A percentile compares a stretch with the other conserved stretches of the same genome.
phyloP scores from a whole-genome alignment of 2,113 vertebrate species.

The Brevimyrus niger region DNA sequence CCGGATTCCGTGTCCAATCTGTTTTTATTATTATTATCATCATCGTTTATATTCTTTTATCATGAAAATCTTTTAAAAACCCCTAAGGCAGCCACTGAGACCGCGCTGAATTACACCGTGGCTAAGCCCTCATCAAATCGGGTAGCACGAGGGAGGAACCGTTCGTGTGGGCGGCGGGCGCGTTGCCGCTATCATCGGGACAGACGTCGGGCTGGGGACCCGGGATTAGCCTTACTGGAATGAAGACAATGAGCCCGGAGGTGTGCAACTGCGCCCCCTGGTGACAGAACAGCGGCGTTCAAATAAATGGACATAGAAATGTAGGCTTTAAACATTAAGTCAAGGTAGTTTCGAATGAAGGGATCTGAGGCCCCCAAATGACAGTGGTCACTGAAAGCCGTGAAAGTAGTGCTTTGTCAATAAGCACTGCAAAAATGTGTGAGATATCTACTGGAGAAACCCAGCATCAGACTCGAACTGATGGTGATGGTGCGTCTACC shows the following conservation, averaged over 20 bases:
- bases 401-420: not conserved
- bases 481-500: not conserved
- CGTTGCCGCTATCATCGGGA: not conserved
- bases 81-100: constrained; percentile 17
- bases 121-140: constrained; percentile 12
- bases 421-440: not conserved
- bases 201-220: not conserved
- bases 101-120: constrained; percentile 8
- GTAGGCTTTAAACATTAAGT: not conserved
- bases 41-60: not conserved
- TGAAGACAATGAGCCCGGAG: not conserved
- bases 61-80: constrained; percentile 2
- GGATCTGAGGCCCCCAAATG: not conserved
- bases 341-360: not conserved
- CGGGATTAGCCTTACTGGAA: not conserved
- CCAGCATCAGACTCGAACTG: not conserved
- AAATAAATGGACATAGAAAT: not conserved
- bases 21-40: not conserved
- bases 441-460: not conserved
- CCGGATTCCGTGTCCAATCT: not conserved
- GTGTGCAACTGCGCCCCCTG: not conserved
- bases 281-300: not conserved
- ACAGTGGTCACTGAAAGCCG: not conserved
- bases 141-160: not conserved
- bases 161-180: constrained; percentile 11